These are phyloP conservation scores for Scaptomyza caliginosa DNA, from an alignment of 2,888 invertebrate species.

Conservation along the genomic window DNA sequence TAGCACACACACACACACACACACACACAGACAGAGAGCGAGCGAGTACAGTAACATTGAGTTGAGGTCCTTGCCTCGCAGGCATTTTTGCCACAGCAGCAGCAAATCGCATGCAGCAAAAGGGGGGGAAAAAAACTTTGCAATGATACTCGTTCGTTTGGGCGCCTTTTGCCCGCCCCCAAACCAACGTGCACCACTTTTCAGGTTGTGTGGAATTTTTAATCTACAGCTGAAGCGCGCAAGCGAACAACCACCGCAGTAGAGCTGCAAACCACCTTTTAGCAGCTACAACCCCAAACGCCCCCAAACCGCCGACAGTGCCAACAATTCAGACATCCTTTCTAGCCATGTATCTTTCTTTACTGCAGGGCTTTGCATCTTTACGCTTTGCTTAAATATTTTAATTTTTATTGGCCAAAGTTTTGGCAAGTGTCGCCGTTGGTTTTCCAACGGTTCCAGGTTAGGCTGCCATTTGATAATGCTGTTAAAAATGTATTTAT, in stretches of 20 bases:
- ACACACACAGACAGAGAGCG: slow-evolving; percentile 4
- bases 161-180: background rate
- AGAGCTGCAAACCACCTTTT: slow-evolving; percentile 24
- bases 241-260: slow-evolving; percentile 51
- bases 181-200: slow-evolving; percentile 15
- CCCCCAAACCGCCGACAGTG: background rate
- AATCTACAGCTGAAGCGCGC: slow-evolving; percentile 67
- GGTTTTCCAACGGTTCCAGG: slow-evolving; percentile 24
- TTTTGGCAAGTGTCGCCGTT: slow-evolving; percentile 65
- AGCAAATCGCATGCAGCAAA: slow-evolving; percentile 61
- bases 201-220: slow-evolving; percentile 78
- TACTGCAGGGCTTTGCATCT: slow-evolving; percentile 76
- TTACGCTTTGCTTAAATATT: slow-evolving; percentile 77
- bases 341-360: slow-evolving; percentile 68
- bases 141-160: slow-evolving; percentile 67
- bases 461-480: slow-evolving; percentile 65
- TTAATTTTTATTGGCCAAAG: slow-evolving; percentile 77
- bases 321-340: slow-evolving; percentile 1
- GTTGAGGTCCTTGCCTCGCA: slow-evolving; percentile 55
- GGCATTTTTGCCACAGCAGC: slow-evolving; percentile 72
- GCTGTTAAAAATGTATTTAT: slow-evolving; percentile 75
- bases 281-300: background rate
- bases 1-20: slow-evolving; percentile 44
- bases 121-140: slow-evolving; percentile 55
- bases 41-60: slow-evolving; percentile 21